phyloP scores from a whole-genome alignment of 2,113 vertebrate species.

The Monarcha castaneiventris region DNA sequence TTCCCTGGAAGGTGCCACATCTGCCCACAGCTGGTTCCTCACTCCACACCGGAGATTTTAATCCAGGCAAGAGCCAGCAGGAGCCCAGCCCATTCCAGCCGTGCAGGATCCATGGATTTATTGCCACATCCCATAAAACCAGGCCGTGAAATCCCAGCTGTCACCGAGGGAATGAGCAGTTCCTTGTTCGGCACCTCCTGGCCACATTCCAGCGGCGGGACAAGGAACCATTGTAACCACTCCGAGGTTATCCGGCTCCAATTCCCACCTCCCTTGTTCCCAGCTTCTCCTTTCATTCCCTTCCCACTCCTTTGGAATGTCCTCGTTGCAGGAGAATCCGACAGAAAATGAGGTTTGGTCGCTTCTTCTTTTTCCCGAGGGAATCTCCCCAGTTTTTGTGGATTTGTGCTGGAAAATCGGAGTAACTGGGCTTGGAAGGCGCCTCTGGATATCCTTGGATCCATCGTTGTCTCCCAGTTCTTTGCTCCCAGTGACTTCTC shows the following conservation, averaged over 20 bases:
- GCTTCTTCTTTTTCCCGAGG: fast-evolving
- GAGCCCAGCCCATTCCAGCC: neutral
- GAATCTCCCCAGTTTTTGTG: neutral
- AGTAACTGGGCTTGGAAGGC: neutral
- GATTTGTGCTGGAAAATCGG: neutral
- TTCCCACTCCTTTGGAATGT: fast-evolving
- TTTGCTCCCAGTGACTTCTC: neutral
- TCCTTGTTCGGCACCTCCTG: neutral
- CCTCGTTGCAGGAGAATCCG: neutral
- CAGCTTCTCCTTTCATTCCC: neutral
- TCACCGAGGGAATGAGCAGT: neutral
- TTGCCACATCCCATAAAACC: neutral
- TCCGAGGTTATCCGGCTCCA: neutral
- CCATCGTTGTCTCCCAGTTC: neutral
- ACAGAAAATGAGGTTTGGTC: neutral
- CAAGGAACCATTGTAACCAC: neutral
- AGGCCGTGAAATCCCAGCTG: neutral
- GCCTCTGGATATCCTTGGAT: neutral
- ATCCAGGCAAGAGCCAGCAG: neutral
- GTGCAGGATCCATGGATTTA: neutral
- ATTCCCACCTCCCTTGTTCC: neutral
- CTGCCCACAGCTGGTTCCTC: neutral
- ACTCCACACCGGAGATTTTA: fast-evolving
- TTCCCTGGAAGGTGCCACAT: neutral
- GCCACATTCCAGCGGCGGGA: neutral